Conservation (phyloP, 2,888 invertebrate genomes). For the Cybosia mesomella region DNA sequence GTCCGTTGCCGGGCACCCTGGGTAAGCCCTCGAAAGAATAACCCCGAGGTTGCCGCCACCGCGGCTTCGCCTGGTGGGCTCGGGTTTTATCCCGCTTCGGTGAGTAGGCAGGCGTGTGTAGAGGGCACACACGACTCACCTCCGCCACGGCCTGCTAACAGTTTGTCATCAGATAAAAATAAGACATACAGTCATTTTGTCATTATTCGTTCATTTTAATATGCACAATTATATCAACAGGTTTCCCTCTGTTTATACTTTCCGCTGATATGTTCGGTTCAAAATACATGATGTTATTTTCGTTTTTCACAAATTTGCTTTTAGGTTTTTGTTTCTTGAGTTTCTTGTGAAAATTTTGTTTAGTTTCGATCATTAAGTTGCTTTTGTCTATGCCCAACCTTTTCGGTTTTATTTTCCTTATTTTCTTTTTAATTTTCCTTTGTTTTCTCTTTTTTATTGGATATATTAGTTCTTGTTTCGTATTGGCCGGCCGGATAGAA, state of each 20-base stretch:
- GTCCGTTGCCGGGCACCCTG: too few relatives aligned
- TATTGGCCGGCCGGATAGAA: background rate
- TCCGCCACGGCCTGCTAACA: too few relatives aligned
- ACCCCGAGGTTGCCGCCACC: too few relatives aligned
- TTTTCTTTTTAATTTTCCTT: slow-evolving; percentile 1
- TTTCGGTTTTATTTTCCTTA: background rate
- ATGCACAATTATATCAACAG: slow-evolving; percentile 69
- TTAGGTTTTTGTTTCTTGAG: background rate
- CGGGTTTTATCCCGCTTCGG: too few relatives aligned
- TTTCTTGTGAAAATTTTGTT: slow-evolving; percentile 9
- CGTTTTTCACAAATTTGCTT: slow-evolving; percentile 33
- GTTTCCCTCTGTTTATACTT: slow-evolving; percentile 40
- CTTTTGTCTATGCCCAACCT: background rate
- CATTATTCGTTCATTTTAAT: slow-evolving; percentile 59
- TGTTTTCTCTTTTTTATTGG: background rate
- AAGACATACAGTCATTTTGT: slow-evolving; percentile 1
- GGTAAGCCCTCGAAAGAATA: too few relatives aligned
- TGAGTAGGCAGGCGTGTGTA: too few relatives aligned
- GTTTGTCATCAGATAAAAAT: background rate
- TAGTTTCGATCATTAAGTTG: background rate
- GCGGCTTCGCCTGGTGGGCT: too few relatives aligned
- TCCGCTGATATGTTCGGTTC: slow-evolving; percentile 30
- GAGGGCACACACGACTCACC: too few relatives aligned
- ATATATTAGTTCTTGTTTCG: background rate
- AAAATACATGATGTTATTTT: slow-evolving; percentile 22